phyloP scores from a whole-genome alignment of 1,140 invertebrate genomes.

The Habropoda laboriosa region DNA sequence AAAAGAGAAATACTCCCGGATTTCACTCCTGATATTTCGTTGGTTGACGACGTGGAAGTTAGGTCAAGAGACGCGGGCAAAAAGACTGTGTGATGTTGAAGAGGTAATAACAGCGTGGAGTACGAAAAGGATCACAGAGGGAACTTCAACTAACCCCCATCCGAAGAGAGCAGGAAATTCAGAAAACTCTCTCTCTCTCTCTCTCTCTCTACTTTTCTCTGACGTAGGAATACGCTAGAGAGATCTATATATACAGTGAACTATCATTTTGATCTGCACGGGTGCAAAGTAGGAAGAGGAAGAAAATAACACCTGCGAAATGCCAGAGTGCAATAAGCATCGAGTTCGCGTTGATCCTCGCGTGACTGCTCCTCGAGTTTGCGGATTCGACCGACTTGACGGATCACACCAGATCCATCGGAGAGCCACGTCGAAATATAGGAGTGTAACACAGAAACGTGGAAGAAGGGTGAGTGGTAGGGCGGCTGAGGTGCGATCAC shows the following conservation, averaged over 20 bases:
- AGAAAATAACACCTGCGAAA: slow-evolving; percentile 57
- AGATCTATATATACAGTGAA: background rate
- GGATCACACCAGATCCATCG: slow-evolving; percentile 57
- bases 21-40: too few species aligned
- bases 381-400: slow-evolving; percentile 51
- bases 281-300: too few species aligned
- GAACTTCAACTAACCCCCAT: background rate
- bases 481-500: slow-evolving; percentile 40
- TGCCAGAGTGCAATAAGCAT: slow-evolving; percentile 59
- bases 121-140: background rate
- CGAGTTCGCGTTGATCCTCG: slow-evolving; percentile 60
- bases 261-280: too few species aligned
- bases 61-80: background rate
- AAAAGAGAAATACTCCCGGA: too few species aligned
- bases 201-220: too few species aligned
- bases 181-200: background rate
- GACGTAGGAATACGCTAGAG: background rate
- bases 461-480: too few species aligned
- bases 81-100: background rate
- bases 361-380: slow-evolving; percentile 53
- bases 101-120: background rate
- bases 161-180: background rate
- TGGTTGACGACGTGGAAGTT: background rate
- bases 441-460: background rate
- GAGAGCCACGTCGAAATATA: slow-evolving; percentile 30